Base-by-base conservation (phyloP, 2,888 invertebrate genomes). In the Drosophila neonasuta region DNA sequence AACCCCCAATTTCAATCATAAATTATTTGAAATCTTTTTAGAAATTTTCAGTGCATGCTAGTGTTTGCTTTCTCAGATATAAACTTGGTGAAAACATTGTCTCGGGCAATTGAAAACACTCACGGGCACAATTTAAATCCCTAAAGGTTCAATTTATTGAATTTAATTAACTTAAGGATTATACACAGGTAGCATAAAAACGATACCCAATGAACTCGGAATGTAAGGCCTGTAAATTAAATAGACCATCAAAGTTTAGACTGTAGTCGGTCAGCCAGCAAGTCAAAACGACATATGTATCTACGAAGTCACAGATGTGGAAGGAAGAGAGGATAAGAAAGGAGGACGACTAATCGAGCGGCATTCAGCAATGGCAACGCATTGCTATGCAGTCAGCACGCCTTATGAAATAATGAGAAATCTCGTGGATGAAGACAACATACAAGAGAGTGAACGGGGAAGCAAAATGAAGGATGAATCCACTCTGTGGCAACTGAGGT, bases 301-400 rank as follows among this genome's bases (percentile, higher is more conserved):
- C 36, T 11, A 34, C 57, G 51, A 45, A 42, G n/a, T 56, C 50
- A 46, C 60, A 56, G 34, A 24, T 24, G 24, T 32, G 11, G n/a
- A 20, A 45, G 32, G 39, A 15, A 11, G 36, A 42, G 34, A 34
- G 48, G 11, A 8, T 36, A 51, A 30, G 15, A 46, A 29, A 48
- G 66, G 66, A 32, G 45, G 34, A 44, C 52, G 62, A 68, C 78
- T 83, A 87, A 83, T 87, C 86, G 87, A 68, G 83, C 86, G 87
- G 87, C 87, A 83, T 83, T 70, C 76, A 63, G 68, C 83, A 83
- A 83, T 87, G 75, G 71, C 75, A 82, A 87, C 76, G 86, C 87
- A 80, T 87, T 80, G 82, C 86, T 83, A 87, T 87, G 82, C 86
- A 80, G 86, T 81, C 82, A 79, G 85, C 87, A 79, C 86, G 87